Conservation (phyloP, 2,888 invertebrate species). For the Amiota communis region DNA sequence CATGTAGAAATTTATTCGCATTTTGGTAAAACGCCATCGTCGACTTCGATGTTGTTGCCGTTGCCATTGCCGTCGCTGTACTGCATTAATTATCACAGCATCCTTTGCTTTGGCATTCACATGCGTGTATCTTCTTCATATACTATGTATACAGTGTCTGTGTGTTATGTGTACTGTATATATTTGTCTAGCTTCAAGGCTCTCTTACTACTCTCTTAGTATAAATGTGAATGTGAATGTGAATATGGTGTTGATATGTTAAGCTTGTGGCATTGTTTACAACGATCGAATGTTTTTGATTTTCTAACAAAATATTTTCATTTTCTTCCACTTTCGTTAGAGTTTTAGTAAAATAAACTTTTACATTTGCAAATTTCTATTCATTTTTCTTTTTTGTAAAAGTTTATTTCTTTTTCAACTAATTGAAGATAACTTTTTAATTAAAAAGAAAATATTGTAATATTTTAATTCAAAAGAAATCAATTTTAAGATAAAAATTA, state of each 20-base stretch:
- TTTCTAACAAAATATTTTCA: background rate
- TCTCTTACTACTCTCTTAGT: background rate
- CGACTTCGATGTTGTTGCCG: too few species aligned
- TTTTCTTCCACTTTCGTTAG: too few species aligned
- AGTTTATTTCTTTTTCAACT: background rate
- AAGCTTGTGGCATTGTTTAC: slow-evolving; percentile 21
- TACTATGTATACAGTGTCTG: slow-evolving; percentile 24
- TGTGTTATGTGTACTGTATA: slow-evolving; percentile 15
- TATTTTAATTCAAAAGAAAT: too few species aligned
- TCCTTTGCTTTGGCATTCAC: slow-evolving; percentile 39
- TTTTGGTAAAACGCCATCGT: slow-evolving; percentile 57
- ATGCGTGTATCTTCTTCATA: background rate
- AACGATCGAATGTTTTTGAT: slow-evolving; percentile 12
- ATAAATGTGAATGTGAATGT: slow-evolving; percentile 26
- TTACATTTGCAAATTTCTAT: background rate
- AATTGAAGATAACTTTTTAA: too few species aligned
- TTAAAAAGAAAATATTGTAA: too few species aligned
- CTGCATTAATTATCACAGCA: slow-evolving; percentile 67
- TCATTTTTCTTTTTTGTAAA: background rate
- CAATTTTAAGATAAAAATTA: too few species aligned
- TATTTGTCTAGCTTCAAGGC: slow-evolving; percentile 7
- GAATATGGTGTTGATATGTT: slow-evolving; percentile 26
- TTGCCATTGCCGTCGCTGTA: slow-evolving; percentile 38
- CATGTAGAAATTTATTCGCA: slow-evolving; percentile 64
- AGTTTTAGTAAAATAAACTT: too few species aligned